A percentile compares a stretch with the other conserved stretches of the same genome.
These are phyloP conservation scores for Poecile atricapillus DNA, from an alignment of 2,113 vertebrate genomes.

Conservation along the genomic window DNA sequence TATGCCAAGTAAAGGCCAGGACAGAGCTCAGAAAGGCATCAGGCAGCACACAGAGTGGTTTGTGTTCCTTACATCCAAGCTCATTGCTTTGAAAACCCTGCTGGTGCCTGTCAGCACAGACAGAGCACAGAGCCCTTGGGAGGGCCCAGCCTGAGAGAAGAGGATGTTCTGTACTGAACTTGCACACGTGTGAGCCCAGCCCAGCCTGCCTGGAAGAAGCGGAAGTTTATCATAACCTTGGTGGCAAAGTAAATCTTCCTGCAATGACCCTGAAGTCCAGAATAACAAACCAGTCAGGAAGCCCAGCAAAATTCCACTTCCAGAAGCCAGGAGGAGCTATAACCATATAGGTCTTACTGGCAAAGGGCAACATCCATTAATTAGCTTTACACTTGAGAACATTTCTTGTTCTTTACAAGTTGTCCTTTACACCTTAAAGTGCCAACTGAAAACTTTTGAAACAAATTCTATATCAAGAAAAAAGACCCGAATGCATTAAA, in stretches of 20 bases:
- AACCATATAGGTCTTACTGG: neutral
- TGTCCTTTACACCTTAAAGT: neutral
- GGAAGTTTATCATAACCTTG: neutral
- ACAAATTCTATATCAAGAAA: neutral
- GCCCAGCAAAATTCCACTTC: neutral
- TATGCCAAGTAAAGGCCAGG: neutral
- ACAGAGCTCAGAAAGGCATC: neutral
- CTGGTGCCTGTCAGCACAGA: neutral
- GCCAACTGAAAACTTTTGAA: neutral
- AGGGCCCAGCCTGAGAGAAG: neutral
- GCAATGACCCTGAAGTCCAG: neutral
- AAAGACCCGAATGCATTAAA: neutral
- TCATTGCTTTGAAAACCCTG: neutral
- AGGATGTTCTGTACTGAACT: neutral
- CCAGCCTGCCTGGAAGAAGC: neutral
- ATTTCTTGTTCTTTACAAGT: neutral
- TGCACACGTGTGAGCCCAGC: neutral
- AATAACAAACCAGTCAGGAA: neutral
- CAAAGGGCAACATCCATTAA: neutral
- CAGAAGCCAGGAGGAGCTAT: slow-evolving; percentile 59
- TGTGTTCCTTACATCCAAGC: neutral
- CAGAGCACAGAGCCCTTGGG: neutral
- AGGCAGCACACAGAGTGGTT: neutral
- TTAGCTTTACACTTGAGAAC: neutral
- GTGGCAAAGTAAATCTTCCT: neutral